Evolutionary conservation across 2,888 invertebrate genomes (phyloP), one percentile per base, ranked within the genome.

Genomic region (Apomyelois bistriatella): DNA sequence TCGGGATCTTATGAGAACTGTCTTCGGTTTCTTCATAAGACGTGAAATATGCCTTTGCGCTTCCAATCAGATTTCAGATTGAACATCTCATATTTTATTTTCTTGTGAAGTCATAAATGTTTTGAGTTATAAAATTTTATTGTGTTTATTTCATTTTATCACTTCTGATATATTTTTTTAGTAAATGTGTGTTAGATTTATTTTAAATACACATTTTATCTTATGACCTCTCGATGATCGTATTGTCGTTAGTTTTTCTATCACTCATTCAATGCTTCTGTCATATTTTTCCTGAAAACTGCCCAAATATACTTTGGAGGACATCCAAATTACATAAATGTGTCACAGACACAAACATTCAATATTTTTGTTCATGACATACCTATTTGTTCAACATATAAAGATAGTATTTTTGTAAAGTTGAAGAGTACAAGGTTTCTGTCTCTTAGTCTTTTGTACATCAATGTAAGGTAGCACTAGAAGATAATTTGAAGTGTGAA

Each of bases 351-450:
- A 22, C 22, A 22, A 52, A 48, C 28, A 12, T 63, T 15, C 10
- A 32, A 32, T 46, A 32, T 46, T 46, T 32, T n/a, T 4, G 16
- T 16, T 15, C 15, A 4, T 46, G 46, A 32, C 10, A 38, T 13
- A 15, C 37, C 15, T 66, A 59, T 70, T 75, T 66, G 62, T 65
- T 36, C 22, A 22, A 3, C 2, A 22, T 22, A 3, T 22, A 22
- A 22, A 22, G 5, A 3, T 22, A 22, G 2, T 5, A 22, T 22
- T n/a, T n/a, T n/a, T n/a, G n/a, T n/a, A n/a, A n/a, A n/a, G n/a
- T n/a, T n/a, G n/a, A n/a, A n/a, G n/a, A n/a, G n/a, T n/a, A n/a
- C n/a, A n/a, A n/a, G n/a, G n/a, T n/a, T n/a, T n/a, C n/a, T n/a
- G n/a, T n/a, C n/a, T n/a, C n/a, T n/a, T n/a, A n/a, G n/a, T n/a